Percentiles rank a stretch among this genome's conserved stretches.
Conservation (phyloP, 2,888 invertebrate genomes). For the Sinhomidia bicolor region DNA sequence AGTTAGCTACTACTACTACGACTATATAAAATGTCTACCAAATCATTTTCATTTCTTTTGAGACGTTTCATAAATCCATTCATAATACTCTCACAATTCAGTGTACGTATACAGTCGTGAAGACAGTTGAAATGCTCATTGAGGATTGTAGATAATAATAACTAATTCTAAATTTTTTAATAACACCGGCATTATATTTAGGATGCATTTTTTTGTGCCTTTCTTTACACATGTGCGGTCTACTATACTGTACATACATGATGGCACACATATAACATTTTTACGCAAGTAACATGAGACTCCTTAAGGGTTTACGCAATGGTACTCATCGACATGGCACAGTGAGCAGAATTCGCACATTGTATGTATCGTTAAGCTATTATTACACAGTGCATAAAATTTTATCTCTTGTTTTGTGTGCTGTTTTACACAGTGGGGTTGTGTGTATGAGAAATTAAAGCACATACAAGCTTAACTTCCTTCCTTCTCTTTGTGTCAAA, state of each 20-base stretch:
- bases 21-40: neutral
- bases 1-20: neutral
- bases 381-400: neutral
- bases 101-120: neutral
- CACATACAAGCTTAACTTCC: conserved; percentile 50
- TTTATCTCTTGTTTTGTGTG: neutral
- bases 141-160: too few species aligned
- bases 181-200: conserved; percentile 44
- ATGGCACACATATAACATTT: conserved; percentile 30
- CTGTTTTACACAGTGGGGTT: neutral
- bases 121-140: conserved; percentile 18
- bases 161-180: too few species aligned
- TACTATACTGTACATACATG: too few species aligned
- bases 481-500: conserved; percentile 63
- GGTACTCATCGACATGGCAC: conserved; percentile 62
- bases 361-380: neutral
- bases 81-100: neutral
- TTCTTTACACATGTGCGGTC: neutral
- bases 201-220: neutral
- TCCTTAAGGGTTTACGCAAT: conserved; percentile 61
- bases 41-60: conserved; percentile 1
- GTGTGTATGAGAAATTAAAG: conserved; percentile 22
- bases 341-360: conserved; percentile 54
- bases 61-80: neutral
- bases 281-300: conserved; percentile 57